Percentiles rank a stretch among this genome's conserved stretches.
Conservation (phyloP, 1,140 invertebrate species). For the Drusus annulatus region DNA sequence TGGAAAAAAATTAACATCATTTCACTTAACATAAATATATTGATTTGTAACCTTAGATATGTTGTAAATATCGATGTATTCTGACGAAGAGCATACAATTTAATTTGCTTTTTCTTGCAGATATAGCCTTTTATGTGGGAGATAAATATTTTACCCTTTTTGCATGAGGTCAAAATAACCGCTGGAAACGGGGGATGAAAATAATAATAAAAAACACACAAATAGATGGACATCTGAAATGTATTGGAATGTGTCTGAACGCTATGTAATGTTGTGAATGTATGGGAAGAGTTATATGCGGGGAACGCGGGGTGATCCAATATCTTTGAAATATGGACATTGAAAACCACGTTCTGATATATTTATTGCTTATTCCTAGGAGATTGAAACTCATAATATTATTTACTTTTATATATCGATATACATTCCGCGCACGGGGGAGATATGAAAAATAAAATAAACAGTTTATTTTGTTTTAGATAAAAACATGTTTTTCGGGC, state of each 20-base stretch:
- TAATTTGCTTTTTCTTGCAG: conserved; percentile 10
- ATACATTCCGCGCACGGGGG: conserved; percentile 25
- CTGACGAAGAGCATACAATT: too few relatives aligned
- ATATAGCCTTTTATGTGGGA: neutral
- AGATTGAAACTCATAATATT: conserved; percentile 59
- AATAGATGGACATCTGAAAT: conserved; percentile 41
- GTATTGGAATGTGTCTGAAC: too few relatives aligned
- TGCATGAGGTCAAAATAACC: conserved; percentile 6
- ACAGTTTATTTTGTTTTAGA: conserved; percentile 32
- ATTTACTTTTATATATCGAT: conserved; percentile 56
- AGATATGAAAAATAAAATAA: conserved; percentile 31
- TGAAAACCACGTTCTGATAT: conserved; percentile 57
- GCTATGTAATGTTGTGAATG: conserved; percentile 33
- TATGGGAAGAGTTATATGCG: conserved; percentile 13
- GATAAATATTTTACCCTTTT: conserved; percentile 6
- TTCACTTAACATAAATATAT: too few relatives aligned
- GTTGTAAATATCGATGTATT: too few relatives aligned
- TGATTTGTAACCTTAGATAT: too few relatives aligned
- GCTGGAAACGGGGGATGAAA: conserved; percentile 11
- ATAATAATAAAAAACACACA: conserved; percentile 21
- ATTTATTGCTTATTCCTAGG: conserved; percentile 59
- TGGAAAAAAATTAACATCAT: too few relatives aligned
- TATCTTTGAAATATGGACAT: conserved; percentile 60
- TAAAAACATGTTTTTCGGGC: conserved; percentile 28
- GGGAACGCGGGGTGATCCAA: conserved; percentile 48